Conservation (phyloP, 1,140 invertebrate species). For the Bombus polaris region DNA sequence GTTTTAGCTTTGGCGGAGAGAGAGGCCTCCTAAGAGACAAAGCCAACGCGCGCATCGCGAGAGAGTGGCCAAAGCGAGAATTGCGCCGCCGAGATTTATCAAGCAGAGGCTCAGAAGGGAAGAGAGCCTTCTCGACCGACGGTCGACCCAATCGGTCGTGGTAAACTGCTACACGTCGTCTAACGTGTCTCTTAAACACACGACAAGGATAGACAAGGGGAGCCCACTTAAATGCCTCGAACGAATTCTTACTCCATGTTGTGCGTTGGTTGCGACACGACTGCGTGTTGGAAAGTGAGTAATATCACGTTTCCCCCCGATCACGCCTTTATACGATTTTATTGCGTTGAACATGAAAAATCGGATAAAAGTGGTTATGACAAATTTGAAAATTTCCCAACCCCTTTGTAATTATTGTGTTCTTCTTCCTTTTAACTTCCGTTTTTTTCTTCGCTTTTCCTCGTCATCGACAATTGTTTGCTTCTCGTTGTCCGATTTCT, state of each 20-base stretch:
- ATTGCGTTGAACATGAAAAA: conserved; percentile 9
- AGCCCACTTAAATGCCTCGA: conserved; percentile 75
- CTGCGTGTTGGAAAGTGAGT: conserved; percentile 78
- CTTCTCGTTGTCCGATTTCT: conserved; percentile 12
- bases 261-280: conserved; percentile 76
- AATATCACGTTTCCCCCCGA: conserved; percentile 57
- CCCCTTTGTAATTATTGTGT: too few species aligned
- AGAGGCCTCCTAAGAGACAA: conserved; percentile 48
- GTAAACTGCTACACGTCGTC: conserved; percentile 18
- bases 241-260: conserved; percentile 78
- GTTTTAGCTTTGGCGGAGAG: conserved; percentile 45
- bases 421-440: not conserved
- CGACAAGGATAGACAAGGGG: conserved; percentile 57
- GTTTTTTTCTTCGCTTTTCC: not conserved
- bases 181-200: conserved; percentile 25
- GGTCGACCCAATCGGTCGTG: conserved; percentile 17
- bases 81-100: conserved; percentile 40
- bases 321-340: conserved; percentile 47
- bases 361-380: not conserved
- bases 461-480: conserved; percentile 10
- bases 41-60: conserved; percentile 40
- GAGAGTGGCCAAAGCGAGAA: conserved; percentile 20
- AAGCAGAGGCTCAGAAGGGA: conserved; percentile 6
- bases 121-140: not conserved
- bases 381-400: not conserved